phyloP scores from a whole-genome alignment of 92 coral and sea anemone species.

The Epizoanthus rinbou region DNA sequence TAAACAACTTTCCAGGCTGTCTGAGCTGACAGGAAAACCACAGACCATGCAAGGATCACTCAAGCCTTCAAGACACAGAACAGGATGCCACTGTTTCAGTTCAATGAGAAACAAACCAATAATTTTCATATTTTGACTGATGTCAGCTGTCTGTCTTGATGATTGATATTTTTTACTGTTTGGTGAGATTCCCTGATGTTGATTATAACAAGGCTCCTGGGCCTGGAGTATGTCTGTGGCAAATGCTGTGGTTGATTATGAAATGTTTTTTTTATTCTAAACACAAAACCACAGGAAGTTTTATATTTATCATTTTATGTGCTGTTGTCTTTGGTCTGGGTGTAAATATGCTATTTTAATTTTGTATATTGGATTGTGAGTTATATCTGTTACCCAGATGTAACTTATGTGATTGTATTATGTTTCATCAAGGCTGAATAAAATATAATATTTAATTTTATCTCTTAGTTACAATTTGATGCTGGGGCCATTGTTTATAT shows the following conservation, averaged over 20 bases:
- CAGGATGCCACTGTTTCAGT: too few species aligned
- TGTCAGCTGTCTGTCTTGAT: conserved; percentile 6
- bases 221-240: conserved; percentile 2
- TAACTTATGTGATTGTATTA: too few species aligned
- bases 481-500: too few species aligned
- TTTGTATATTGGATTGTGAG: not conserved
- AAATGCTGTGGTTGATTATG: conserved; percentile 3
- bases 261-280: not conserved
- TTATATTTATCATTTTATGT: conserved; percentile 1
- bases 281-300: conserved; percentile 8
- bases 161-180: not conserved
- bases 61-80: too few species aligned
- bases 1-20: not conserved
- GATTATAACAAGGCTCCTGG: too few species aligned
- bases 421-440: too few species aligned
- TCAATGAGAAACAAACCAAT: not conserved
- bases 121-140: not conserved
- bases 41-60: not conserved
- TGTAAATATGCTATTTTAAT: not conserved
- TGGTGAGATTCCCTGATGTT: not conserved
- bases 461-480: too few species aligned
- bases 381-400: too few species aligned
- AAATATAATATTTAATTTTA: too few species aligned
- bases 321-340: not conserved
- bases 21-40: not conserved